A percentile compares a stretch with the other conserved stretches of the same genome.
Conservation (phyloP, 2,888 invertebrate genomes). For the Hypena proboscidalis region DNA sequence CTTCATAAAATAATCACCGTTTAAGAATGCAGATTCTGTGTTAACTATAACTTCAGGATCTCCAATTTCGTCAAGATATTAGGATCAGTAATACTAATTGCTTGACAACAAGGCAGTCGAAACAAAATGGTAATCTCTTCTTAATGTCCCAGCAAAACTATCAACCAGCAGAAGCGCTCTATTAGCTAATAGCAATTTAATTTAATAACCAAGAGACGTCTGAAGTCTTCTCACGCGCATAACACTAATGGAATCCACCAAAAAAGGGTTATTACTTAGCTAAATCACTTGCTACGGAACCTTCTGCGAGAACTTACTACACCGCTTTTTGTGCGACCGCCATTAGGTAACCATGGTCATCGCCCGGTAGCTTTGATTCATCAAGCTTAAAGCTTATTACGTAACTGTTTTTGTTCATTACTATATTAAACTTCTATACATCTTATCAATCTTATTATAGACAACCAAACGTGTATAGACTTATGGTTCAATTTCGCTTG, state of each 20-base stretch:
- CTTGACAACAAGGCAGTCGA: too few species aligned
- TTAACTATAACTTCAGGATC: too few species aligned
- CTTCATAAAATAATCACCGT: too few species aligned
- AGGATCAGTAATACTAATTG: too few species aligned
- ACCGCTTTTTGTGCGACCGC: slow-evolving; percentile 30
- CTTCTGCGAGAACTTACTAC: slow-evolving; percentile 8
- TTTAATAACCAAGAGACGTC: not conserved
- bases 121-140: too few species aligned
- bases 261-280: slow-evolving; percentile 13
- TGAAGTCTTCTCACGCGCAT: not conserved
- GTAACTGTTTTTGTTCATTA: slow-evolving; percentile 31
- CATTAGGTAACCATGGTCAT: slow-evolving; percentile 55
- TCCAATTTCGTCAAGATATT: too few species aligned
- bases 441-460: slow-evolving; percentile 10
- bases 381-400: slow-evolving; percentile 30
- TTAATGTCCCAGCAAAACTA: not conserved
- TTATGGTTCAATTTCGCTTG: slow-evolving; percentile 27
- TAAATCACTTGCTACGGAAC: slow-evolving; percentile 17
- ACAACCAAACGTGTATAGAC: not conserved
- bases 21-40: too few species aligned
- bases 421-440: too few species aligned
- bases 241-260: slow-evolving; percentile 7
- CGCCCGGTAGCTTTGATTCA: slow-evolving; percentile 47
- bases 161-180: not conserved
- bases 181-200: slow-evolving; percentile 5